phyloP scores from a whole-genome alignment of 2,888 invertebrate species.

The Teinopalpus imperialis region DNA sequence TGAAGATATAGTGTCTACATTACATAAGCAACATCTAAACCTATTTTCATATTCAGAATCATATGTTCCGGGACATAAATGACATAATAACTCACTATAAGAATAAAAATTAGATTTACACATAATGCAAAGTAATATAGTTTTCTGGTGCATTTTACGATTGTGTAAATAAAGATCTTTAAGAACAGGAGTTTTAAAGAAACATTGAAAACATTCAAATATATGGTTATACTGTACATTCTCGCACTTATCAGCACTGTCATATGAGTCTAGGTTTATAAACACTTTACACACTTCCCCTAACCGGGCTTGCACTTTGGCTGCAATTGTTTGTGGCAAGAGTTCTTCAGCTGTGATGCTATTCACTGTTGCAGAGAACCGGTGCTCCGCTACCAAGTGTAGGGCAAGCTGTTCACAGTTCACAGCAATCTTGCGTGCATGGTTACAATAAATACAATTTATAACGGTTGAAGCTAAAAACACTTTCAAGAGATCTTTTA shows the following conservation, averaged over 20 bases:
- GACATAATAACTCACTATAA: slow-evolving; percentile 93
- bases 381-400: slow-evolving; percentile 90
- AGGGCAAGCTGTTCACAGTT: slow-evolving; percentile 90
- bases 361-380: slow-evolving; percentile 89
- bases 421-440: slow-evolving; percentile 92
- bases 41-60: slow-evolving; percentile 84
- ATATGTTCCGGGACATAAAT: slow-evolving; percentile 91
- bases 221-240: slow-evolving; percentile 83
- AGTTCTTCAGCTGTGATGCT: slow-evolving; percentile 89
- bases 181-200: slow-evolving; percentile 88
- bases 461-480: slow-evolving; percentile 87
- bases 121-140: slow-evolving; percentile 91
- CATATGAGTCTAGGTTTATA: slow-evolving; percentile 88
- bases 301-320: slow-evolving; percentile 83
- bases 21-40: slow-evolving; percentile 92
- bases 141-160: slow-evolving; percentile 92
- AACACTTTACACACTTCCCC: slow-evolving; percentile 83
- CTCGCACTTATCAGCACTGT: slow-evolving; percentile 82
- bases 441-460: slow-evolving; percentile 92
- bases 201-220: slow-evolving; percentile 94
- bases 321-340: slow-evolving; percentile 86
- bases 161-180: slow-evolving; percentile 94
- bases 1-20: slow-evolving; percentile 89
- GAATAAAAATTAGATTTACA: slow-evolving; percentile 93
- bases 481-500: slow-evolving; percentile 87